Evolutionary conservation across 2,888 invertebrate genomes (phyloP).

Genomic region (Himalopsyche anomala): DNA sequence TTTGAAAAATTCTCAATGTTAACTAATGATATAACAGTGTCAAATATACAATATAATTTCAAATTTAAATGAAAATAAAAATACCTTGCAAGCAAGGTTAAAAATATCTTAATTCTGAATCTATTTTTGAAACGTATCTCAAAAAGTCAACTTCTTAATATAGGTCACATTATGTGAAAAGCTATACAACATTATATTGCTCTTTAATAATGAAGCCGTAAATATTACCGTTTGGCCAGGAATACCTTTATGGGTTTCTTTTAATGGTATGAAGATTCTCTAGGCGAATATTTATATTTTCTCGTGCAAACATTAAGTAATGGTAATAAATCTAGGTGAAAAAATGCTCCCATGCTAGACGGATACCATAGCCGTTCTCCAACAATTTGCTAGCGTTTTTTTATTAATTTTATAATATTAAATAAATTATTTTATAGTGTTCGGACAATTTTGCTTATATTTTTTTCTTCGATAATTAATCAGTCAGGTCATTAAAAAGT

Average conservation of each 20-base stretch:
- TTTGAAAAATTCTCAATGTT: too few relatives aligned
- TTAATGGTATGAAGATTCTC: slow-evolving; percentile 23
- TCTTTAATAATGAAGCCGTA: slow-evolving; percentile 16
- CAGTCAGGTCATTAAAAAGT: too few relatives aligned
- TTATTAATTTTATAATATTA: too few relatives aligned
- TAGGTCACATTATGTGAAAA: not conserved
- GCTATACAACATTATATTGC: not conserved
- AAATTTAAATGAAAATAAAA: too few relatives aligned
- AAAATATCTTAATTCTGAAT: too few relatives aligned
- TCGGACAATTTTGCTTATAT: too few relatives aligned
- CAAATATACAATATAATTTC: too few relatives aligned
- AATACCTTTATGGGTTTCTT: not conserved
- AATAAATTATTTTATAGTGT: too few relatives aligned
- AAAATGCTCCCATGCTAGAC: slow-evolving; percentile 54
- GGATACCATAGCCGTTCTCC: not conserved
- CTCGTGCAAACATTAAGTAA: slow-evolving; percentile 59
- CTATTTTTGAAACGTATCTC: too few relatives aligned
- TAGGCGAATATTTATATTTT: slow-evolving; percentile 60
- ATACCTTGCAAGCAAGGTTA: too few relatives aligned
- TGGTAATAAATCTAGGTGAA: slow-evolving; percentile 61
- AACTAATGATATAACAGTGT: too few relatives aligned
- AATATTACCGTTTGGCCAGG: not conserved
- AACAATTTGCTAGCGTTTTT: not conserved
- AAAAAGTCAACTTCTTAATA: not conserved
- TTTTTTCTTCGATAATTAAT: too few relatives aligned